Base-by-base conservation (phyloP, 37 sponge, comb jelly and placozoan genomes). In the Mnemiopsis leidyi region DNA sequence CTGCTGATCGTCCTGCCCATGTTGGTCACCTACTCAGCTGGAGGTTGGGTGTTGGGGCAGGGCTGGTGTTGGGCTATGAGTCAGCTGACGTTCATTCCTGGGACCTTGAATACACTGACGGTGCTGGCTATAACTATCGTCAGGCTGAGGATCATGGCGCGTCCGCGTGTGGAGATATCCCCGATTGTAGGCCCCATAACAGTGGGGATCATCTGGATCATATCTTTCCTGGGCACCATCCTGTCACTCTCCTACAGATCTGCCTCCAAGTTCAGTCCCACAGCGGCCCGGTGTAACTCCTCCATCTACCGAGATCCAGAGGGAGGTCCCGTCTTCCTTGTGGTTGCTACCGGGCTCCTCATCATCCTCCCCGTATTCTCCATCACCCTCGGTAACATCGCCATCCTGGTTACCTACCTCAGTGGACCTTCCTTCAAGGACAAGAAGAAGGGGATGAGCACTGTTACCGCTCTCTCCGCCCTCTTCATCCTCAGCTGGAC, bases 401-500 rank as follows among this genome's bases (percentile, higher is more conserved):
- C 73, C 3, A 25, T 69, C 2, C 24, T 16, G 3, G 73, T 21
- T 25, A 69, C 29, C 21, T 16, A 16, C 21, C n/a, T 69, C 2
- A 69, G 73, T 21, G 18, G 18, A 61, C 18, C 68, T 21, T 9
- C 68, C 18, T 9, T 21, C 18, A 18, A 18, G 68, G 18, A 61
- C 18, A 61, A 61, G 68, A 61, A 18, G 9, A 61, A 61, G 18
- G 68, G 68, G 9, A 61, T 69, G 29, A 25, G 28, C 3, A 69
- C 73, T 25, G 73, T 69, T 25, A 69, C 73, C 28, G 73, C 73
- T 5, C 73, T 69, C n/a, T 69, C 9, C 7, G 73, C 23, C 9
- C 73, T 69, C n/a, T 69, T 69, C 73, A 69, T 69, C 7, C 24
- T 20, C 23, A 69, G 73, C 73, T 69, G 73, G 73, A 69, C 73